Evolutionary conservation across 2,888 invertebrate species (phyloP).

Genomic region (Maniola hyperantus): DNA sequence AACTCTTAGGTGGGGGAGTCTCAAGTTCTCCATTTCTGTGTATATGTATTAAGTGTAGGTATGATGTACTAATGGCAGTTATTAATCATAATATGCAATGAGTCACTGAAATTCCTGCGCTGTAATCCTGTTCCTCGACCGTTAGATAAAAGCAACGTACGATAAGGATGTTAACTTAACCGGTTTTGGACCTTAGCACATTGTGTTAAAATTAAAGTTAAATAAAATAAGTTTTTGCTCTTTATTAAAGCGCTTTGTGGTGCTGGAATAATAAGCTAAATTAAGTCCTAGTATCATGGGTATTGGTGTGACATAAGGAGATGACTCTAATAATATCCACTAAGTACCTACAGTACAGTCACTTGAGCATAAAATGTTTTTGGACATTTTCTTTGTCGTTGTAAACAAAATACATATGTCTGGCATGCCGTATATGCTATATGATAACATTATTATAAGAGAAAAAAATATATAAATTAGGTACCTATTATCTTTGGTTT

Average conservation of each 20-base stretch:
- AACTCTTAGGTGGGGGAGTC: conserved; percentile 5
- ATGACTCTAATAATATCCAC: background rate
- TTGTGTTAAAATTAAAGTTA: conserved; percentile 10
- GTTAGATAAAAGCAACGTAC: conserved; percentile 37
- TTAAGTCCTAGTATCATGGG: too few species aligned
- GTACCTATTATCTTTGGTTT: background rate
- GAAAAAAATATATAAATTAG: background rate
- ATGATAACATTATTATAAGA: background rate
- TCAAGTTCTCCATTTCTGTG: conserved; percentile 21
- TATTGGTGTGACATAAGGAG: background rate
- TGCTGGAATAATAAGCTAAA: too few species aligned
- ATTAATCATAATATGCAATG: conserved; percentile 53
- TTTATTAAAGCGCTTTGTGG: background rate
- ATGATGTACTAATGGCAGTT: conserved; percentile 37
- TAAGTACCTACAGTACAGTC: background rate
- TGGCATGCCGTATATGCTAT: background rate
- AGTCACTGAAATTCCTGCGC: conserved; percentile 45
- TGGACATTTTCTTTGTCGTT: background rate
- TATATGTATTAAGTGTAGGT: conserved; percentile 15
- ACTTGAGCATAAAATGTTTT: background rate
- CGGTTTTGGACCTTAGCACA: background rate
- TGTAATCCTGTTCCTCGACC: conserved; percentile 42
- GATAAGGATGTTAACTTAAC: conserved; percentile 23
- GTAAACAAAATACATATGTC: background rate
- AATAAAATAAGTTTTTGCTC: too few species aligned